phyloP scores from a whole-genome alignment of 2,113 vertebrate species.

The Myotis yumanensis region DNA sequence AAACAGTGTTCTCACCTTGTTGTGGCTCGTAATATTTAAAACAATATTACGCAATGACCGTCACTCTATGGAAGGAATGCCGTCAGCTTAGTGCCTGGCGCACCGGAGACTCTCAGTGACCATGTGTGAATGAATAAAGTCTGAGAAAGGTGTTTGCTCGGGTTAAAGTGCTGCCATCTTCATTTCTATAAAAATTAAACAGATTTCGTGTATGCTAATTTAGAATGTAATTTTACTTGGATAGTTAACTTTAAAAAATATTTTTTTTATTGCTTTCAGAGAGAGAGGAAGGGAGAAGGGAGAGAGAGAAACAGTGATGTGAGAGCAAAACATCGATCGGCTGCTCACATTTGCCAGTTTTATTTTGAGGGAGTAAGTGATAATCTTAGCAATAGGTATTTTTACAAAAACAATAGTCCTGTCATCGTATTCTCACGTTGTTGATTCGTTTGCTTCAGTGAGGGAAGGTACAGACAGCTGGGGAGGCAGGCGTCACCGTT shows the following conservation, averaged over 20 bases:
- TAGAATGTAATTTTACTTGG: constrained; percentile 9
- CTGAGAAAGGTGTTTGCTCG: background rate
- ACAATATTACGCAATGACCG: background rate
- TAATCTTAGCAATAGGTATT: background rate
- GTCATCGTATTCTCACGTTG: background rate
- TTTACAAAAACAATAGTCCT: background rate
- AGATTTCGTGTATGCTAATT: background rate
- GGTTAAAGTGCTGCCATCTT: background rate
- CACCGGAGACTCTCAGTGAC: background rate
- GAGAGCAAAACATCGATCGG: too few relatives aligned
- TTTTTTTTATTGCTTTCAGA: background rate
- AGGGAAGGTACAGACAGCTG: background rate
- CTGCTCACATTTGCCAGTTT: background rate
- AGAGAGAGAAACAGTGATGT: too few relatives aligned
- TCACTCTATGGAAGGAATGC: background rate
- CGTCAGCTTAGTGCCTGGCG: background rate
- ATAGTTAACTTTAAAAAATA: background rate
- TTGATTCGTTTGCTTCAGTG: background rate
- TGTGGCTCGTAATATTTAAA: background rate
- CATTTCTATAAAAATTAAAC: background rate
- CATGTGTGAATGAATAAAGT: background rate
- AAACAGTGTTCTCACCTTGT: background rate
- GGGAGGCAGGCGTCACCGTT: background rate
- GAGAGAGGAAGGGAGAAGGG: too few relatives aligned
- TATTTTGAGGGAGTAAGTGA: background rate